Percentiles rank a stretch among this genome's conserved stretches.
Conservation (phyloP, 2,888 invertebrate species). For the Scaptomyza cyrtandrae region DNA sequence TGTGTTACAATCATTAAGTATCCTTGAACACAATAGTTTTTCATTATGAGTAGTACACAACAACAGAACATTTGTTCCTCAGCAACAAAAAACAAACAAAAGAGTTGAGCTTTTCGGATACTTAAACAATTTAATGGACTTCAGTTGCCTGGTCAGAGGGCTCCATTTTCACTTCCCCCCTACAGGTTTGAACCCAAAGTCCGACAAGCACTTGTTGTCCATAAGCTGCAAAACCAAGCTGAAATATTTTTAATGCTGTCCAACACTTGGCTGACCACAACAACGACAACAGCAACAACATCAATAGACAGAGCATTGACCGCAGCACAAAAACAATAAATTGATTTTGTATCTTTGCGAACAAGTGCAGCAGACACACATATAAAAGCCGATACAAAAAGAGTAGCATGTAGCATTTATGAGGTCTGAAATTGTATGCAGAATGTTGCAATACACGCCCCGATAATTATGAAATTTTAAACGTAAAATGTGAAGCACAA, state of each 20-base stretch:
- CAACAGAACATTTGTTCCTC: slow-evolving; percentile 30
- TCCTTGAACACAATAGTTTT: slow-evolving; percentile 33
- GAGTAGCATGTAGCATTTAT: neutral
- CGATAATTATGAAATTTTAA: slow-evolving; percentile 74
- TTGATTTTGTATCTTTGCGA: slow-evolving; percentile 67
- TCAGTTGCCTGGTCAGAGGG: slow-evolving; percentile 35
- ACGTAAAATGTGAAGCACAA: slow-evolving; percentile 40
- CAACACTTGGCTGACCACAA: slow-evolving; percentile 76
- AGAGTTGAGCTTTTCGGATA: slow-evolving; percentile 56
- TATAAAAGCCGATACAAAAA: slow-evolving; percentile 7
- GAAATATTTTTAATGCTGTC: slow-evolving; percentile 77
- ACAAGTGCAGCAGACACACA: slow-evolving; percentile 50
- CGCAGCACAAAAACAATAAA: slow-evolving; percentile 63
- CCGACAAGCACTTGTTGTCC: slow-evolving; percentile 44
- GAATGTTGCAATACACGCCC: slow-evolving; percentile 66
- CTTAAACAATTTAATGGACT: slow-evolving; percentile 71
- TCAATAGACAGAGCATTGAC: slow-evolving; percentile 41
- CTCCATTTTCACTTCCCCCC: neutral
- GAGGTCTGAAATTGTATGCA: slow-evolving; percentile 31
- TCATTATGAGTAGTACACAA: slow-evolving; percentile 42
- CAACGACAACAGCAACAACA: slow-evolving; percentile 23
- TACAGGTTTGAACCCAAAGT: slow-evolving; percentile 7
- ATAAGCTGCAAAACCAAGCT: slow-evolving; percentile 70
- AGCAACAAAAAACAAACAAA: slow-evolving; percentile 33
- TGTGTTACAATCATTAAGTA: slow-evolving; percentile 33